Percentiles rank a stretch among this genome's conserved stretches.
phyloP scores from a whole-genome alignment of 2,888 invertebrate species.

The Notodonta dromedarius region DNA sequence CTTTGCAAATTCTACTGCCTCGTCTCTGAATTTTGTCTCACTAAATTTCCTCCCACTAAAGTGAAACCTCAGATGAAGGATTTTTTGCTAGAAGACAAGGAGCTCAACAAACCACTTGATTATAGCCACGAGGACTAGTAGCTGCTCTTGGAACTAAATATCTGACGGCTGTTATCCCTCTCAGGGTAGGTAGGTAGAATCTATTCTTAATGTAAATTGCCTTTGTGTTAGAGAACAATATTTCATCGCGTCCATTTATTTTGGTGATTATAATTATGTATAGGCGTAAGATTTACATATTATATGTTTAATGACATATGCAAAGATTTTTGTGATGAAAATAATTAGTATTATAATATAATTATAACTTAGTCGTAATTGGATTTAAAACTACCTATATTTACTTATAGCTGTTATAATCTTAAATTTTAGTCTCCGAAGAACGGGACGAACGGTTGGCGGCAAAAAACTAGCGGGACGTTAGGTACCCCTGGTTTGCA shows the following conservation, averaged over 20 bases:
- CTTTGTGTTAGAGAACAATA: conserved; percentile 60
- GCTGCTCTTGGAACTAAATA: conserved; percentile 27
- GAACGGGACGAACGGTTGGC: background rate
- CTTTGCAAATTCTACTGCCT: conserved; percentile 91
- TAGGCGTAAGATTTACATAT: conserved; percentile 40
- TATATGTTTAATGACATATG: conserved; percentile 30
- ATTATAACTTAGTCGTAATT: conserved; percentile 14
- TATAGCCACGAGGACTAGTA: conserved; percentile 46
- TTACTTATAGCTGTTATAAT: background rate
- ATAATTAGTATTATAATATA: conserved; percentile 27
- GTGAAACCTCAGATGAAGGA: conserved; percentile 78
- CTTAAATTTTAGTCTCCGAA: background rate
- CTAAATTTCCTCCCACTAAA: conserved; percentile 81
- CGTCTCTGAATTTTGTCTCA: conserved; percentile 80
- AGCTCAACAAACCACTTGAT: conserved; percentile 20
- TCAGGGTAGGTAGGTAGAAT: conserved; percentile 54
- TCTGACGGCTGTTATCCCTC: conserved; percentile 54
- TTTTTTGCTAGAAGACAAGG: conserved; percentile 56
- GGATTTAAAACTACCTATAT: background rate
- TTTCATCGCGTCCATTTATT: conserved; percentile 73
- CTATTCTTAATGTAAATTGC: conserved; percentile 48
- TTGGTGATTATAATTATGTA: conserved; percentile 59
- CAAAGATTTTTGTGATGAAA: conserved; percentile 33
- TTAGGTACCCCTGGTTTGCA: too few species aligned
- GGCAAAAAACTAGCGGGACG: background rate